These are phyloP conservation scores for Stictocephala bisonia DNA, from an alignment of 2,888 invertebrate genomes.

Conservation along the genomic window DNA sequence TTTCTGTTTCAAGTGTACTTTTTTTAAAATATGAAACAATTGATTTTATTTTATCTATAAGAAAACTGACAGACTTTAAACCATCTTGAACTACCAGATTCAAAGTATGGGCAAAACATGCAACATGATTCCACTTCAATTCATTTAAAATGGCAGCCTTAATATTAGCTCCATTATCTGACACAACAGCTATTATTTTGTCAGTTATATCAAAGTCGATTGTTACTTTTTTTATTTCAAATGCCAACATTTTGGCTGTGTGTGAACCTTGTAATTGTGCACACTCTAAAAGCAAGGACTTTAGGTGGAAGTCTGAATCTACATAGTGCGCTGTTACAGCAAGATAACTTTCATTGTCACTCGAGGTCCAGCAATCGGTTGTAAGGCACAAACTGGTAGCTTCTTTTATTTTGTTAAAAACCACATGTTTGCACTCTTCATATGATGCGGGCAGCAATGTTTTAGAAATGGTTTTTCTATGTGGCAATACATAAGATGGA, in stretches of 20 bases:
- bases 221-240: not conserved
- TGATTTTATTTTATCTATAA: not conserved
- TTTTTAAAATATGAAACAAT: constrained; percentile 27
- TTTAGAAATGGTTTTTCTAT: too few species aligned
- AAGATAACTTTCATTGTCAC: not conserved
- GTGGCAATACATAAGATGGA: too few species aligned
- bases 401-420: too few species aligned
- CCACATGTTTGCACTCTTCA: too few species aligned
- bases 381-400: not conserved
- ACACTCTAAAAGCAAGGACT: not conserved
- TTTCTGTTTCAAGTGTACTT: not conserved
- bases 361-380: not conserved
- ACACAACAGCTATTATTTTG: constrained; percentile 2
- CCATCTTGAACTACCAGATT: constrained; percentile 8
- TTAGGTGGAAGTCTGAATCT: not conserved
- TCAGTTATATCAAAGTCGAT: too few species aligned
- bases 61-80: not conserved
- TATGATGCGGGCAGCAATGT: too few species aligned
- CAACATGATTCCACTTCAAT: not conserved
- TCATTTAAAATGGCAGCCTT: not conserved
- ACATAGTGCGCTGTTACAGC: not conserved
- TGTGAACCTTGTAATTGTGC: not conserved
- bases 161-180: constrained; percentile 26
- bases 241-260: not conserved
- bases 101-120: constrained; percentile 7